Percentiles rank a stretch among this genome's conserved stretches.
Evolutionary conservation across 2,113 vertebrate genomes (phyloP).

Genomic region (Mormyrus lacerda): DNA sequence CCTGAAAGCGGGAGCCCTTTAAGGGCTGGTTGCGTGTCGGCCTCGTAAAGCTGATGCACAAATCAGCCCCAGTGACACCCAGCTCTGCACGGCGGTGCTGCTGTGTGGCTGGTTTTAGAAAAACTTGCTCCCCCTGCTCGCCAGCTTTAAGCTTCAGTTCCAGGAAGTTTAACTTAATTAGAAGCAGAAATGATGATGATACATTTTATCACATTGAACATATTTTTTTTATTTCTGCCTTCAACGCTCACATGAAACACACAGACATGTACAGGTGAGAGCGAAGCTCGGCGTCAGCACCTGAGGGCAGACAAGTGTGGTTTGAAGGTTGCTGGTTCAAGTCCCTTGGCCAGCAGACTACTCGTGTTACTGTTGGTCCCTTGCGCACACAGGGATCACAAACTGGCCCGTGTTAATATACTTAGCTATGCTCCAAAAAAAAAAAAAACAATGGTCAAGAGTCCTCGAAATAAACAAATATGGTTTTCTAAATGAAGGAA

Average conservation of each 20-base stretch:
- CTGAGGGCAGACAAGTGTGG: too few species aligned
- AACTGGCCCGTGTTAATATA: neutral
- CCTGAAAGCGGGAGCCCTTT: neutral
- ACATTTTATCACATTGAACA: neutral
- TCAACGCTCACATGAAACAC: neutral
- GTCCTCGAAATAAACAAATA: constrained; percentile 2
- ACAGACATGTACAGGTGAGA: neutral
- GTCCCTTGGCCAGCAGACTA: too few species aligned
- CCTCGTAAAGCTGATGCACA: neutral
- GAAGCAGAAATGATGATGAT: neutral
- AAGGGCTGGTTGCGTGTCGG: neutral
- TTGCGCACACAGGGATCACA: neutral
- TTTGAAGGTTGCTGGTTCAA: too few species aligned
- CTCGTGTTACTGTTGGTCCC: too few species aligned
- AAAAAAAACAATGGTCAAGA: constrained; percentile 22
- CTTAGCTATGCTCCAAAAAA: neutral
- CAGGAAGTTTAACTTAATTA: constrained; percentile 23
- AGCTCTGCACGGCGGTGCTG: neutral
- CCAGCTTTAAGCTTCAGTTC: neutral
- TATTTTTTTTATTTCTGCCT: neutral
- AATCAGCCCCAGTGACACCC: neutral
- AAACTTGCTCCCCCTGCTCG: neutral
- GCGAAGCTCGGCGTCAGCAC: too few species aligned
- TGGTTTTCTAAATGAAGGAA: neutral
- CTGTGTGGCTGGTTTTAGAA: neutral